These are phyloP conservation scores for Eucera pruinosa DNA, from an alignment of 2,888 invertebrate genomes.

Conservation along the genomic window DNA sequence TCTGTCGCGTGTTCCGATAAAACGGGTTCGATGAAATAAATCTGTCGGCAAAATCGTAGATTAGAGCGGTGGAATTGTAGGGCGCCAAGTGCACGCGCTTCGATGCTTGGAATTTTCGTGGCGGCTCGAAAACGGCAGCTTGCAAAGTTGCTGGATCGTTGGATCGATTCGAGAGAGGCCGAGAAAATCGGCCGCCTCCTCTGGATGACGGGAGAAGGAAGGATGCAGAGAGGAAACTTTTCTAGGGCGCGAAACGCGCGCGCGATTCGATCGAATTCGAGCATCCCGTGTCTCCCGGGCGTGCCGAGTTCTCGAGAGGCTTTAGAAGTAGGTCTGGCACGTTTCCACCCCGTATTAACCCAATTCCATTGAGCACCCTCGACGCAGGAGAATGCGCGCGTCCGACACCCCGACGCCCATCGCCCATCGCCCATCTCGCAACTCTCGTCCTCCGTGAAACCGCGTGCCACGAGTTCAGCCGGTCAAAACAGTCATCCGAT, in stretches of 20 bases:
- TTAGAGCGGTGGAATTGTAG: no score
- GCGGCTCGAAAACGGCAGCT: no score
- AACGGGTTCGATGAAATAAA: background rate
- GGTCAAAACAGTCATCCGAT: no score
- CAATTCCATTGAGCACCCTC: slow-evolving; percentile 72
- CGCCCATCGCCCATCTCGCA: background rate
- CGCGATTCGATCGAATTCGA: slow-evolving; percentile 50
- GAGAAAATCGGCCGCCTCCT: background rate
- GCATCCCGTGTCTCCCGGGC: slow-evolving; percentile 43
- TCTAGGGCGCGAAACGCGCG: slow-evolving; percentile 25
- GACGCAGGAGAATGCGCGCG: slow-evolving; percentile 45
- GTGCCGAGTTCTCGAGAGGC: slow-evolving; percentile 55
- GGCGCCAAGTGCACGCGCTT: no score
- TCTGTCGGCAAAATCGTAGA: background rate
- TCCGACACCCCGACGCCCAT: background rate
- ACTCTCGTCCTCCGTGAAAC: background rate
- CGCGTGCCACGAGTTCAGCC: background rate
- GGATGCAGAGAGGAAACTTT: background rate
- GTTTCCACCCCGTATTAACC: slow-evolving; percentile 80
- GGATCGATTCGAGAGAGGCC: no score
- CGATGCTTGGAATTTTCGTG: no score
- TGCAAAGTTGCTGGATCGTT: no score
- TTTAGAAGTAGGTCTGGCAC: slow-evolving; percentile 74
- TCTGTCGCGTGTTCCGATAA: background rate
- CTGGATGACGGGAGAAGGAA: background rate